Base-by-base conservation (phyloP, 2,888 invertebrate genomes). In the Cataglyphis altisquamis region DNA sequence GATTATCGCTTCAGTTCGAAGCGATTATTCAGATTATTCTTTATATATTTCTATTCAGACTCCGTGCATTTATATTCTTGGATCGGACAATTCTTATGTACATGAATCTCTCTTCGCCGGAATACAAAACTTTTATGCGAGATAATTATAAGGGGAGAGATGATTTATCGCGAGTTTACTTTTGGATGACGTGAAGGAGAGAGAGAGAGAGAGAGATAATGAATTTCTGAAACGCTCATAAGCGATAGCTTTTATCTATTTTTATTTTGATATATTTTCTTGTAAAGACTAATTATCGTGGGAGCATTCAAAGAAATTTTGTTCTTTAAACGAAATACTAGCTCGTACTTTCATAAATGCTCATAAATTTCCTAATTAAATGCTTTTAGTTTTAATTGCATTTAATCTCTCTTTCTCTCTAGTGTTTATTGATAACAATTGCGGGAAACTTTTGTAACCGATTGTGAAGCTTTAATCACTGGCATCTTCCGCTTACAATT, bases 11-110 rank as follows among this genome's bases (percentile, higher is more conserved):
- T n/a, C 25, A 25, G 62, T 48, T 25, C 3, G 18, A 52, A 52
- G 36, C 36, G 77, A 36, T 66, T 29, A 55, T 68, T 77, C 39
- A 68, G 68, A 77, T 39, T 21, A 21, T 21, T 21, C 21, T 21
- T 6, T 3, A 25, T 48, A 52, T 29, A 55, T 55, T 68, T 52
- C 67, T 52, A 67, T 77, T 67, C 67, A 8, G n/a, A 3, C 8
- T 8, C 8, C 52, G 5, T 45, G 45, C 45, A 8, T 52, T 52
- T 10, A 25, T 62, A 41, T 12, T 32, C 8, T 21, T 15, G 25
- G 9, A 41, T 36, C 39, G 52, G n/a, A 67, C 39, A 39, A 9
- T n/a, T 39, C 39, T 52, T n/a, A 18, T 52, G 39, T 12, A 36
- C 32, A 6, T 36, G 36, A 29, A 25, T 45, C 18, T 18, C 41